Conservation (phyloP, 2,113 vertebrate species). For the Pholis gunnellus region DNA sequence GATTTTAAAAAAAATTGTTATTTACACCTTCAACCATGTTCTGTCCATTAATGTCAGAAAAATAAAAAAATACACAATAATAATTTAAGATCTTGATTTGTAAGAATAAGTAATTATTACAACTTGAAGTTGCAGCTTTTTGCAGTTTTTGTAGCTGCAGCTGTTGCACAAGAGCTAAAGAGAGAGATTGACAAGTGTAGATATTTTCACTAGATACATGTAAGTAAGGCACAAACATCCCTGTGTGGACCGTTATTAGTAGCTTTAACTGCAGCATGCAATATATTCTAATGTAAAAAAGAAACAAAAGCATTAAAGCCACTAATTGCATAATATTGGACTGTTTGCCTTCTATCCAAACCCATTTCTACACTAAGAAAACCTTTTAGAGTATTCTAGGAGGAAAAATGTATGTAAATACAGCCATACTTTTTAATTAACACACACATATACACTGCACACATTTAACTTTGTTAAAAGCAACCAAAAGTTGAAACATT, state of each 20-base stretch:
- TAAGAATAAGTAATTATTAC: background rate
- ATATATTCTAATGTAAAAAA: conserved; percentile 4
- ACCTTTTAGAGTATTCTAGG: background rate
- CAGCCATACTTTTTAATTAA: background rate
- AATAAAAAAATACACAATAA: background rate
- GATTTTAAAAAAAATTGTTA: background rate
- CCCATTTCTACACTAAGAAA: background rate
- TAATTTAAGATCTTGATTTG: background rate
- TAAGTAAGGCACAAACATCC: background rate
- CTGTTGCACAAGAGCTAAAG: background rate
- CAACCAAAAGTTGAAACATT: conserved; percentile 23
- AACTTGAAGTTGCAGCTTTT: background rate
- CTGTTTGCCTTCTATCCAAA: background rate
- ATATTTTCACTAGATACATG: background rate
- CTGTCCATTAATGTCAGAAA: background rate
- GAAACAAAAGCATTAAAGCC: conserved; percentile 6
- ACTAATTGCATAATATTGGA: background rate
- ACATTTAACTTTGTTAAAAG: conserved; percentile 20
- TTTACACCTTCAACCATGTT: conserved; percentile 3
- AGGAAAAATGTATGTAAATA: background rate
- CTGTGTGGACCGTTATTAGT: background rate
- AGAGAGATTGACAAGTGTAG: background rate
- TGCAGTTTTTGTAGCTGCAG: background rate
- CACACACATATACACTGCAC: background rate
- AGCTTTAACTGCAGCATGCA: conserved; percentile 7